Base-by-base conservation (phyloP, 1,140 invertebrate species). In the Bathynomus jamesi region DNA sequence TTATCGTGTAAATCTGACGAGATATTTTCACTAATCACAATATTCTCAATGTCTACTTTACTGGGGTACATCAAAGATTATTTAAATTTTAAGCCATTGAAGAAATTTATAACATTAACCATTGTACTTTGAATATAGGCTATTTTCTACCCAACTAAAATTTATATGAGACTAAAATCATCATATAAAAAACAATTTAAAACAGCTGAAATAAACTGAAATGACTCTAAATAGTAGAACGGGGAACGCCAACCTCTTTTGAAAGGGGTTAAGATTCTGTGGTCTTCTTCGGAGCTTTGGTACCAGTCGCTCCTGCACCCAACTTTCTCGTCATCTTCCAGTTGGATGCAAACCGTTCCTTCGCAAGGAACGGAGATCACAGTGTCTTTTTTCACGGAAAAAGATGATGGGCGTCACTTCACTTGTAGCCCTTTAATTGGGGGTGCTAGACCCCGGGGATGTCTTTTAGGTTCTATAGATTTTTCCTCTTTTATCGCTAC, bases 151-250 rank as follows among this genome's bases (percentile, higher is more conserved):
- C 13, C 60, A 40, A 8, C 60, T 53, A 61, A 28, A 1, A 61
- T 28, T 30, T 40, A 31, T n/a, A 40, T 61, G 68, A 40, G 69
- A 21, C 70, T 69, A 46, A 67, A 73, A 30, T 76, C 71, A 53
- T 76, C 75, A 40, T 65, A 76, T 17, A 76, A 62, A 29, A 76
- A 76, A 63, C 75, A 76, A 70, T 76, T 76, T 28, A 76, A 70
- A 8, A 76, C 69, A 25, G 75, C 68, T 40, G 75, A 69, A 29
- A 76, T 65, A 24, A 76, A 53, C 5, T 64, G 63, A 62, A 73
- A 65, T 25, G 70, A 53, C 24, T 76, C 70, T 11, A 68, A 24
- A 17, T 61, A 61, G 61, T 68, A 67, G 25, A 73, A 30, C 0
- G 65, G 21, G 11, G 75, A 71, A 3, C 70, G 65, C 75, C 75